Evolutionary conservation across 2,113 vertebrate genomes (phyloP).

Genomic region (Poicephalus meyeri): DNA sequence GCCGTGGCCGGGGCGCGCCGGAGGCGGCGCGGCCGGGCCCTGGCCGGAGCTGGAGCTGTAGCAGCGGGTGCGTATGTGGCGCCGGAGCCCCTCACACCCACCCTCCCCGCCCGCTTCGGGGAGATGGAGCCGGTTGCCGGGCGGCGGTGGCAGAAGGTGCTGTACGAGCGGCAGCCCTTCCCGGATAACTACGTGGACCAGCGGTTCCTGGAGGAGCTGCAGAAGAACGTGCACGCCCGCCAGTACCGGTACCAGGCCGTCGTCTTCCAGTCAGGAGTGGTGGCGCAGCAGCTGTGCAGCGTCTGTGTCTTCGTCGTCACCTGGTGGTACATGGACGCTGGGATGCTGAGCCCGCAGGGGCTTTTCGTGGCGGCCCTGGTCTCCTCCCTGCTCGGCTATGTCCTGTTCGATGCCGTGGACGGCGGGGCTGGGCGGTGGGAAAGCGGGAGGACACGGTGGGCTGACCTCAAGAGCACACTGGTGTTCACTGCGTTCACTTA

Average conservation of each 20-base stretch:
- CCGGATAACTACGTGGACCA: constrained; percentile 96
- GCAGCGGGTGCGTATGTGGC: neutral
- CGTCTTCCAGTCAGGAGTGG: constrained; percentile 88
- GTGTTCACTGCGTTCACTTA: constrained; percentile 94
- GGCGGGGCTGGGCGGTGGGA: constrained; percentile 54
- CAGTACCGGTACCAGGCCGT: constrained; percentile 89
- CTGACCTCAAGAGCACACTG: constrained; percentile 88
- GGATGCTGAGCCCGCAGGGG: constrained; percentile 80
- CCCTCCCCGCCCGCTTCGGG: neutral
- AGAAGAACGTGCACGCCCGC: constrained; percentile 87
- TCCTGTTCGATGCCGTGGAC: constrained; percentile 81
- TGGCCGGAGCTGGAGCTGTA: neutral
- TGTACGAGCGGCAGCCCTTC: constrained; percentile 90
- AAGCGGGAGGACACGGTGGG: constrained; percentile 81
- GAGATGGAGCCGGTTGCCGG: neutral
- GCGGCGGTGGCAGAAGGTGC: constrained; percentile 87
- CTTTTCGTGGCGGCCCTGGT: constrained; percentile 80
- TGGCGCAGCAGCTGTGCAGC: constrained; percentile 92
- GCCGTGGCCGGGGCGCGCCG: neutral
- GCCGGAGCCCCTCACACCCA: neutral
- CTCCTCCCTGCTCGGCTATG: constrained; percentile 84
- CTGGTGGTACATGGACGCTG: constrained; percentile 95
- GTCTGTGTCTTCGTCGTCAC: constrained; percentile 90
- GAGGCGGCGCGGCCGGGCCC: neutral
- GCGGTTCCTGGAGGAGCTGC: constrained; percentile 90